A percentile compares a stretch with the other conserved stretches of the same genome.
Evolutionary conservation across 2,888 invertebrate genomes (phyloP).

Genomic region (Byasa hedistus): DNA sequence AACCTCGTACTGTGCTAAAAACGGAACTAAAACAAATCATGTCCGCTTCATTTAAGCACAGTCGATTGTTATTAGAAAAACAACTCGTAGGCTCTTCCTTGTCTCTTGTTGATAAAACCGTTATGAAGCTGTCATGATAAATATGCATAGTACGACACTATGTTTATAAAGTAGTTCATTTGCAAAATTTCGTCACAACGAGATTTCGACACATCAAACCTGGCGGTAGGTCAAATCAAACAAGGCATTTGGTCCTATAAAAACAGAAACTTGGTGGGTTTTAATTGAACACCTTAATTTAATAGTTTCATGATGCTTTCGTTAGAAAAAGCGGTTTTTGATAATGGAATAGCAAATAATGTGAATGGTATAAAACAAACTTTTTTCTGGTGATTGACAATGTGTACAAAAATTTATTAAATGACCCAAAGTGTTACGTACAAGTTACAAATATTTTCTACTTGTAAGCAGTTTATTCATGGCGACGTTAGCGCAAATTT

Average conservation of each 20-base stretch:
- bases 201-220: background rate
- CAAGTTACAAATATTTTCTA: background rate
- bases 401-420: background rate
- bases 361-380: background rate
- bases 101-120: background rate
- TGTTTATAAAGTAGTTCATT: conserved; percentile 17
- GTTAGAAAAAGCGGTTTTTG: background rate
- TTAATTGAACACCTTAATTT: background rate
- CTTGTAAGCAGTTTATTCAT: background rate
- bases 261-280: background rate
- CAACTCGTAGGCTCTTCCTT: background rate
- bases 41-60: background rate
- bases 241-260: background rate
- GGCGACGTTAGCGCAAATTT: no score
- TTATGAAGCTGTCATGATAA: background rate
- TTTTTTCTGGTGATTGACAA: background rate
- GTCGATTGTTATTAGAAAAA: background rate
- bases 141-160: conserved; percentile 4
- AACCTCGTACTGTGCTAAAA: background rate
- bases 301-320: background rate
- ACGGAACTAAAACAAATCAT: no score
- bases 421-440: background rate
- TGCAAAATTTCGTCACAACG: background rate
- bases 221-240: background rate
- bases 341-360: background rate